Percentiles rank a stretch among this genome's conserved stretches.
Evolutionary conservation across 2,113 vertebrate genomes (phyloP).

Genomic region (Progne subis): DNA sequence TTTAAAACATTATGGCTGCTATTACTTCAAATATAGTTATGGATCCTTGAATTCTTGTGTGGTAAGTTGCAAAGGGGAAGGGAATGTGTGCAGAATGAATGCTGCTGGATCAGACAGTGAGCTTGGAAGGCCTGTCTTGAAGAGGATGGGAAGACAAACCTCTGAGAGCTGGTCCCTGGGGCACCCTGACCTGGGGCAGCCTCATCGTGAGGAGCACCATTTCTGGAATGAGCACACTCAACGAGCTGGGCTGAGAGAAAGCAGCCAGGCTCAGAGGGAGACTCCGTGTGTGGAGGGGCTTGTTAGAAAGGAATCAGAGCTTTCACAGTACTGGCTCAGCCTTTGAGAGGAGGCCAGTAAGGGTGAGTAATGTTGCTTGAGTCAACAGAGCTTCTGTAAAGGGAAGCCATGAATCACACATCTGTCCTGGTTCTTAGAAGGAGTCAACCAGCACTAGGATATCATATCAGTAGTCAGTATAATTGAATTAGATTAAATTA

Average conservation of each 20-base stretch:
- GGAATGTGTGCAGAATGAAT: background rate
- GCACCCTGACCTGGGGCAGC: background rate
- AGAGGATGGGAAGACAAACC: background rate
- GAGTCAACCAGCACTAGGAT: background rate
- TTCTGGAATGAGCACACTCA: background rate
- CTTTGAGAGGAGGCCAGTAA: background rate
- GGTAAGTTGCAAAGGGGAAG: background rate
- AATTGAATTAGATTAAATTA: background rate
- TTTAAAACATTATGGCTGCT: background rate
- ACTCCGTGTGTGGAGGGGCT: background rate
- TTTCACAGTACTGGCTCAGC: rapidly evolving
- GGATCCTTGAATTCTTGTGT: background rate
- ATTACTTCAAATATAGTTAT: background rate
- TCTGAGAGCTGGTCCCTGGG: background rate
- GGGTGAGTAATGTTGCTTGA: background rate
- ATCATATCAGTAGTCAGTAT: background rate
- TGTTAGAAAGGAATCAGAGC: background rate
- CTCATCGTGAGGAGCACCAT: background rate
- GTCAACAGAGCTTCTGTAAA: background rate
- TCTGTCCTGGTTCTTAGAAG: background rate
- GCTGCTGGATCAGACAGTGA: background rate
- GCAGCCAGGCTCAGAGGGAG: background rate
- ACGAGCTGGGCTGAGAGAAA: background rate
- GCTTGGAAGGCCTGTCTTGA: background rate
- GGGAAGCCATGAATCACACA: background rate